phyloP scores from a whole-genome alignment of 2,113 vertebrate species.

The Zosterops borbonicus region DNA sequence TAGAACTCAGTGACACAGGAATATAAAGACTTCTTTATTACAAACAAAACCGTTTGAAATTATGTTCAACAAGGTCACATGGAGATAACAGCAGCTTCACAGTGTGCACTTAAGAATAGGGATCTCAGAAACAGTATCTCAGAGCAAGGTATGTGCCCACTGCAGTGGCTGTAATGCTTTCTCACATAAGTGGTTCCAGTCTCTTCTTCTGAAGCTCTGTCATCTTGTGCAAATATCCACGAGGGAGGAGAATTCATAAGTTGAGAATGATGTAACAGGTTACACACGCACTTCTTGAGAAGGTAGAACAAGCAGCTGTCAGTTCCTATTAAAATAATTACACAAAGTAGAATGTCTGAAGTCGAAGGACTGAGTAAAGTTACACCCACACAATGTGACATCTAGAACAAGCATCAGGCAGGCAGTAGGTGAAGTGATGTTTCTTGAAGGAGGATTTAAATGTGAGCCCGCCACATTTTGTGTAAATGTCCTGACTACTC shows the following conservation, averaged over 20 bases:
- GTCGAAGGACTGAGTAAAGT: not conserved
- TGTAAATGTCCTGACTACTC: not conserved
- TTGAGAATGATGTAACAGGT: not conserved
- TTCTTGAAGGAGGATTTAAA: not conserved
- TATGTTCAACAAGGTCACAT: not conserved
- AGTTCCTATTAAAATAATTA: slow-evolving; percentile 4
- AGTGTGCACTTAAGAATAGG: not conserved
- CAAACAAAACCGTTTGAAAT: not conserved
- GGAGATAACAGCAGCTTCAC: not conserved
- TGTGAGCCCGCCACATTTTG: not conserved
- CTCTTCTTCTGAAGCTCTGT: not conserved
- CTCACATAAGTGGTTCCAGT: not conserved
- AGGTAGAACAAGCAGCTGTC: not conserved
- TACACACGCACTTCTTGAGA: not conserved
- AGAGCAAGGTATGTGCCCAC: not conserved
- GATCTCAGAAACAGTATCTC: not conserved
- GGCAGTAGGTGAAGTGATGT: not conserved
- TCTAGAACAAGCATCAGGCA: not conserved
- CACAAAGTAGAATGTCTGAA: not conserved
- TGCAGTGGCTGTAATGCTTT: not conserved
- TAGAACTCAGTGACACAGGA: not conserved
- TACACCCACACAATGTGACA: not conserved
- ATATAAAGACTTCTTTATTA: not conserved
- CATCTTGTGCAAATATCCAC: not conserved
- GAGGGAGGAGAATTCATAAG: not conserved